Evolutionary conservation across 2,888 invertebrate genomes (phyloP).

Genomic region (Congeria kusceri): DNA sequence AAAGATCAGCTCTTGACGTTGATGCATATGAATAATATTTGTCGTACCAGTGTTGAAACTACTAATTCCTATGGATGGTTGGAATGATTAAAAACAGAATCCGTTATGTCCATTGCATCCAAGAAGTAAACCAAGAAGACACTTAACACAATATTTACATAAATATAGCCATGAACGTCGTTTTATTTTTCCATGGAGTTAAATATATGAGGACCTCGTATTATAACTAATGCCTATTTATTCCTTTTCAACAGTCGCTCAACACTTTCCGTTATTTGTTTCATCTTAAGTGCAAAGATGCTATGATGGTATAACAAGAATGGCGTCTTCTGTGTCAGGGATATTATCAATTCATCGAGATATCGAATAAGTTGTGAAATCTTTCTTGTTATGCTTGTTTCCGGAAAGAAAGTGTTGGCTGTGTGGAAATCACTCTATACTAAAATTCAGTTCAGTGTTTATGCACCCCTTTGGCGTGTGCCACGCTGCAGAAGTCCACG

Average conservation of each 20-base stretch:
- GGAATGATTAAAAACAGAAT: background rate
- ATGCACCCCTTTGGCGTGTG: background rate
- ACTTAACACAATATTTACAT: background rate
- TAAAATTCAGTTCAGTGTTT: background rate
- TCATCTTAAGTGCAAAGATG: background rate
- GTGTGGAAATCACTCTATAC: background rate
- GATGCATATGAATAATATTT: background rate
- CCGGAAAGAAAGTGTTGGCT: background rate
- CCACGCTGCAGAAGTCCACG: background rate
- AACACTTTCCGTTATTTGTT: background rate
- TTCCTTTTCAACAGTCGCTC: slow-evolving; percentile 1
- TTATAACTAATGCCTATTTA: background rate
- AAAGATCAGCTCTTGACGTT: no score
- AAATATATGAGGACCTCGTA: background rate
- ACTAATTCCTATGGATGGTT: background rate
- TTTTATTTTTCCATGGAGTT: background rate
- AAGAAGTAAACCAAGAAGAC: background rate
- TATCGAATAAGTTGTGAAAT: background rate
- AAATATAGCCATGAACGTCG: background rate
- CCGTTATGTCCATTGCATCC: background rate
- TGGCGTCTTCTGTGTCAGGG: background rate
- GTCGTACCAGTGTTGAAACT: background rate
- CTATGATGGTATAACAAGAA: background rate
- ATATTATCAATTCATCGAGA: background rate
- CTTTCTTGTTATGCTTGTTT: background rate